Evolutionary conservation across 2,113 vertebrate genomes (phyloP), one percentile per base, ranked within the genome.

Genomic region (Pseudopodoces humilis): DNA sequence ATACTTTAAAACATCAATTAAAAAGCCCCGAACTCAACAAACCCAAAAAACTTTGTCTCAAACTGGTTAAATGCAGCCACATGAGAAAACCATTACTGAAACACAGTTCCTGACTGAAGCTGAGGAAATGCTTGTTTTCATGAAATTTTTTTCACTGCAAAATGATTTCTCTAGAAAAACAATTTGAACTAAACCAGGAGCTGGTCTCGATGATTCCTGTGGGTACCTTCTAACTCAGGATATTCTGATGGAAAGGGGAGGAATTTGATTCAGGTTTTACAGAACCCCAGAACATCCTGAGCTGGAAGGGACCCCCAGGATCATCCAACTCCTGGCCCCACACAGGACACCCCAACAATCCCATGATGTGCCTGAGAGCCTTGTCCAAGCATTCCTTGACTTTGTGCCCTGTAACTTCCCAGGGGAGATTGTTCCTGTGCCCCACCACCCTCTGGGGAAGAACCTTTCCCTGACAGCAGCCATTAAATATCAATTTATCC

Each of bases 201-300:
- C 4, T 24, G 46, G 3, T 55, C 31, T 27, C 0, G 0, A 69
- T 35, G 47, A 43, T 31, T 25, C 5, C 16, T 17, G 25, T 49
- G 22, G 25, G 31, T 63, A 56, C 35, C 17, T 49, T 77, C 21
- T 15, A 76, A 16, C 18, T 69, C 7, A 70, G 35, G 49, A 69
- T 69, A 52, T 69, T 86, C 37, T 46, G n/a, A 33, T 21, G 31
- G 83, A 76, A 50, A 68, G 11, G 22, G 24, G 10, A 67, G 20
- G 37, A 35, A 77, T 44, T 77, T 22, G 17, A 77, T 60, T 44
- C 14, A 23, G 33, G 17, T 86, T 52, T 52, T 59, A 53, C 1
- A 65, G 43, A 59, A 77, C 27, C 27, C 33, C 53, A 74, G 33
- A 75, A 60, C 2, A 75, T 35, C 31, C 31, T 3, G 18, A 77